A percentile compares a stretch with the other conserved stretches of the same genome.
Conservation (phyloP, 2,888 invertebrate genomes). For the Ptilodon capucinus region DNA sequence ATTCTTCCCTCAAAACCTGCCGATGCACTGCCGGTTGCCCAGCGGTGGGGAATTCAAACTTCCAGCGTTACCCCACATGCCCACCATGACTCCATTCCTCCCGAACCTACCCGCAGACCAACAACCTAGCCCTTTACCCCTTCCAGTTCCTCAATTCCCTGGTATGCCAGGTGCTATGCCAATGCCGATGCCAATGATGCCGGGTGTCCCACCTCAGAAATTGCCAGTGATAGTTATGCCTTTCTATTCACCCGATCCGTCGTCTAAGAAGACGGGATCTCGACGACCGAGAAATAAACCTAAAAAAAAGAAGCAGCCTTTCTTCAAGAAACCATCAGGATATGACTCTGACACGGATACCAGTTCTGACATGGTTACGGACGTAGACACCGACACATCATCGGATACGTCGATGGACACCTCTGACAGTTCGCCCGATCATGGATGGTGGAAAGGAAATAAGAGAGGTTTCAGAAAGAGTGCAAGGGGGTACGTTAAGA, state of each 20-base stretch:
- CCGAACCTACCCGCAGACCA: constrained; percentile 38
- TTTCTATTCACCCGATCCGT: constrained; percentile 65
- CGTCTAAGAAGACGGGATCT: constrained; percentile 35
- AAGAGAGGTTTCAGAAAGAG: constrained; percentile 31
- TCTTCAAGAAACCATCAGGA: constrained; percentile 17
- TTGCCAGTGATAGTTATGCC: constrained; percentile 76
- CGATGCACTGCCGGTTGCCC: constrained; percentile 75
- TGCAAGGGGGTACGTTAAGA: constrained; percentile 28
- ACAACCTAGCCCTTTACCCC: constrained; percentile 33
- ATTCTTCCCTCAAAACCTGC: constrained; percentile 66
- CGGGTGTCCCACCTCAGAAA: constrained; percentile 48
- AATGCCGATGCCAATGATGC: constrained; percentile 26
- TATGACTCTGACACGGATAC: constrained; percentile 6
- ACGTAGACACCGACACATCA: constrained; percentile 9
- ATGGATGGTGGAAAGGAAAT: constrained; percentile 46
- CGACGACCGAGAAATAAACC: constrained; percentile 9
- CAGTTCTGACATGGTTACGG: constrained; percentile 10
- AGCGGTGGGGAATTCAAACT: constrained; percentile 23
- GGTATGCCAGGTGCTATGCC: constrained; percentile 21
- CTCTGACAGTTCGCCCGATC: constrained; percentile 39
- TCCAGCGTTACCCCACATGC: constrained; percentile 1
- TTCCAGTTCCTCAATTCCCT: constrained; percentile 36
- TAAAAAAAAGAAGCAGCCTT: constrained; percentile 19
- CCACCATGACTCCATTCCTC: constrained; percentile 15
- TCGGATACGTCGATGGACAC: constrained; percentile 33